phyloP scores from a whole-genome alignment of 2,113 vertebrate species.

The Caranx melampygus region DNA sequence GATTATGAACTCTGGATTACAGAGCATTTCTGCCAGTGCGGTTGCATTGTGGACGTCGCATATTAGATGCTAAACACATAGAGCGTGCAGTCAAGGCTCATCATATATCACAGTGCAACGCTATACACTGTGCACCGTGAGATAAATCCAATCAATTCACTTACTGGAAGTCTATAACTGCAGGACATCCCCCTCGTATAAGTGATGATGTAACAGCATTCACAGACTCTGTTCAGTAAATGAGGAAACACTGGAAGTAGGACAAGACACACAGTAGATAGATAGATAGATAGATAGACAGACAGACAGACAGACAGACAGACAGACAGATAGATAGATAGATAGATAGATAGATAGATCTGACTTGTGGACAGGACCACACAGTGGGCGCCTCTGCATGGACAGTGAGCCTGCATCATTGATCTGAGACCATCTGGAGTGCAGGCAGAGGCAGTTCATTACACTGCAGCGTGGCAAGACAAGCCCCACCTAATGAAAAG shows the following conservation, averaged over 20 bases:
- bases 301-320: not conserved
- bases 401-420: constrained; percentile 37
- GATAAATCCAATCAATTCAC: constrained; percentile 11
- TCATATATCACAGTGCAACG: constrained; percentile 8
- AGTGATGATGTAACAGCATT: not conserved
- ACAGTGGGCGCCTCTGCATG: constrained; percentile 19
- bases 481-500: constrained; percentile 78
- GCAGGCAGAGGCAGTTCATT: constrained; percentile 72
- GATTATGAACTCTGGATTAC: constrained; percentile 85
- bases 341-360: not conserved
- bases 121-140: not conserved
- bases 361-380: constrained; percentile 56
- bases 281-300: constrained; percentile 12
- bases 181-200: not conserved
- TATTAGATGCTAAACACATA: constrained; percentile 44
- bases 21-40: constrained; percentile 71
- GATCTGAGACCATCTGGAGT: constrained; percentile 79
- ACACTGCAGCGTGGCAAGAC: constrained; percentile 63
- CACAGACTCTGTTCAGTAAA: not conserved
- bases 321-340: not conserved
- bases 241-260: constrained; percentile 8
- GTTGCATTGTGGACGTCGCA: constrained; percentile 66
- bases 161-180: not conserved
- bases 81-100: constrained; percentile 1
- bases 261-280: not conserved